phyloP scores from a whole-genome alignment of 2,113 vertebrate species.

The Odocoileus virginianus region DNA sequence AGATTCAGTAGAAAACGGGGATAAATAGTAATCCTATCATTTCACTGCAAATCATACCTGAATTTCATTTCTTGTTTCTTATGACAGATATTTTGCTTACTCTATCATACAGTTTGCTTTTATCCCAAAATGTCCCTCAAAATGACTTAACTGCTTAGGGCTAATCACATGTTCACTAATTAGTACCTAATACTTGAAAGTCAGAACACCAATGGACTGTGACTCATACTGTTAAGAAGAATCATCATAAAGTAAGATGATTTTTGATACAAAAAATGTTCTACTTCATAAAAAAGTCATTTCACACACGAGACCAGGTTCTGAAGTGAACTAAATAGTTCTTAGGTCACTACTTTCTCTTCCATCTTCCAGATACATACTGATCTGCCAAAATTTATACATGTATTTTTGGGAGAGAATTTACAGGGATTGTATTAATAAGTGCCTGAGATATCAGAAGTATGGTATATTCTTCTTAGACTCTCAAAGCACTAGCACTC shows the following conservation, averaged over 20 bases:
- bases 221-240: background rate
- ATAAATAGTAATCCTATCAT: background rate
- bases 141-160: conserved; percentile 41
- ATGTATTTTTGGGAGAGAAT: background rate
- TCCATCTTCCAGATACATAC: background rate
- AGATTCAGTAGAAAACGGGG: background rate
- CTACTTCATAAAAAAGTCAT: background rate
- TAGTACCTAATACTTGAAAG: conserved; percentile 8
- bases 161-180: conserved; percentile 39
- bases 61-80: conserved; percentile 29
- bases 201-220: background rate
- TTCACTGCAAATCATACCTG: background rate
- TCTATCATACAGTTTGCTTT: conserved; percentile 43
- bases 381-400: background rate
- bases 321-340: background rate
- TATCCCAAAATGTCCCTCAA: background rate
- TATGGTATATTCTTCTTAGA: background rate
- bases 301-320: background rate
- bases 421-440: background rate
- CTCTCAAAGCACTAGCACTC: background rate
- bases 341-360: background rate
- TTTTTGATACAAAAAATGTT: background rate
- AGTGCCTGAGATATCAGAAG: background rate
- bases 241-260: background rate
- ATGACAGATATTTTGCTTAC: conserved; percentile 28